Base-by-base conservation (phyloP, 2,888 invertebrate genomes). In the Octodonta nipae region DNA sequence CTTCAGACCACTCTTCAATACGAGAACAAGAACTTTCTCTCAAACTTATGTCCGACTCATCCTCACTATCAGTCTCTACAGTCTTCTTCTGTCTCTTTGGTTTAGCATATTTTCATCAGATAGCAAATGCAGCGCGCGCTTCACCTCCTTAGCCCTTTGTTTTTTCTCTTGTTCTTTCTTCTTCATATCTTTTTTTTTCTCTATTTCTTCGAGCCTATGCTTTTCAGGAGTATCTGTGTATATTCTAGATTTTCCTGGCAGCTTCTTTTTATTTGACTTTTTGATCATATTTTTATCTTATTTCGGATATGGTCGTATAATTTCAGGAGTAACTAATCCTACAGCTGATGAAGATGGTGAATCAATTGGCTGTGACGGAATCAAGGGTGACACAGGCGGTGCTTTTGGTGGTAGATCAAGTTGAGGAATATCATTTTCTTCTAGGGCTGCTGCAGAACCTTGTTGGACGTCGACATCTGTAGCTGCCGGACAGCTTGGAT, bases 131-230 rank as follows among this genome's bases (percentile, higher is more conserved):
- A 33, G 28, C 13, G 13, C 14, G 13, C 35, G 32, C 29, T 36
- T 36, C 15, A 33, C 16, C 22, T 30, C 36, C 30, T 36, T 36
- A 16, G 20, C 27, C 26, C 22, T 32, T 15, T 16, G 15, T 27
- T 31, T 16, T 15, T 27, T 13, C 28, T 35, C 22, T 17, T 27
- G 22, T 32, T 35, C 27, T 27, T 35, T 32, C 27, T 32, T 13
- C 17, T 35, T 35, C 26, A 15, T 22, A 13, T 15, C 15, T 32
- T n/a, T n/a, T n/a, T n/a, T n/a, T n/a, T n/a, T n/a, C 13, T 27
- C 5, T 20, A 15, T 24, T 11, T 28, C 33, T 13, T 33, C 33
- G 11, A 33, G 6, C 15, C 10, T 8, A 15, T 11, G 2, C 26
- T 32, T 26, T 32, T 32, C 26, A 6, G 32, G 26, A 10, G 32